Evolutionary conservation across 2,797 vertebrate species (phyloP).

Genomic region (Mionectes olivaceus): DNA sequence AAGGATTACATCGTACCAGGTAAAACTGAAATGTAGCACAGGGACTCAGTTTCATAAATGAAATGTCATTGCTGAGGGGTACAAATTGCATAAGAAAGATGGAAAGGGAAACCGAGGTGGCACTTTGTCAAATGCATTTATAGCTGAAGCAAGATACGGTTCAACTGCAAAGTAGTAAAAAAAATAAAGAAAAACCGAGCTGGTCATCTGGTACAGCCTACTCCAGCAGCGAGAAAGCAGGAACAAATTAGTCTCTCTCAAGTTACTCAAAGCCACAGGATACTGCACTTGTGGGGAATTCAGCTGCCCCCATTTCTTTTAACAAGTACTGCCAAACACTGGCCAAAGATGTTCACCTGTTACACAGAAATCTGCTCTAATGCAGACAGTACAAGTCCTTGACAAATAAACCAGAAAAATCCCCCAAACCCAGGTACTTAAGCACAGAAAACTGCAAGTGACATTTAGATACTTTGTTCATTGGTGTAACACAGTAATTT

Average conservation of each 20-base stretch:
- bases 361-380: background rate
- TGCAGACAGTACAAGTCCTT: background rate
- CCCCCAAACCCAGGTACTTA: background rate
- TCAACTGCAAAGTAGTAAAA: background rate
- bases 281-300: background rate
- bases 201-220: background rate
- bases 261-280: background rate
- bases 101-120: conserved; percentile 8
- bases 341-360: background rate
- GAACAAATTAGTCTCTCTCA: background rate
- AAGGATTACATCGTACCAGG: conserved; percentile 44
- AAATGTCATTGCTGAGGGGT: conserved; percentile 62
- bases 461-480: background rate
- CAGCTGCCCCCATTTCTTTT: background rate
- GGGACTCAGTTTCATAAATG: conserved; percentile 42
- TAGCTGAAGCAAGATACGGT: conserved; percentile 4
- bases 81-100: conserved; percentile 46
- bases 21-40: conserved; percentile 35
- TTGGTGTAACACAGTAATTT: background rate
- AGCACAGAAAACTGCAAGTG: background rate
- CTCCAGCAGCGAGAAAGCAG: background rate
- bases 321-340: background rate
- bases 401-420: background rate
- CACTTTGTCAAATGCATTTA: conserved; percentile 43
- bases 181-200: background rate